Percentiles rank a stretch among this genome's conserved stretches.
These are phyloP conservation scores for Harpagoxenus sublaevis DNA, from an alignment of 2,888 invertebrate species.

Conservation along the genomic window DNA sequence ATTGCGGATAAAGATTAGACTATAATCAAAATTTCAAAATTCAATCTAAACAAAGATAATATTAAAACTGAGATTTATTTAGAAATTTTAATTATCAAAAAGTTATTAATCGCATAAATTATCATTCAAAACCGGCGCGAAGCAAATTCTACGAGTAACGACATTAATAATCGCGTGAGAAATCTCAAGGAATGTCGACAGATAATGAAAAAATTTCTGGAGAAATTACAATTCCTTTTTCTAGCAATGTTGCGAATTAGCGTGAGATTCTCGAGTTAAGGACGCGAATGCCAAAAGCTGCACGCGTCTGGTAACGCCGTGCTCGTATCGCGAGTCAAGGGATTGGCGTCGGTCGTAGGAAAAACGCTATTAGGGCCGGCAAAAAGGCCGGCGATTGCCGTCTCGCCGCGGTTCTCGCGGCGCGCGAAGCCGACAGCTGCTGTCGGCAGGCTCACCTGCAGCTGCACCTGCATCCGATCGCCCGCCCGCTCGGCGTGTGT, in stretches of 20 bases:
- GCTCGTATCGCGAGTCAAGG: not conserved
- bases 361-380: constrained; percentile 26
- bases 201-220: not conserved
- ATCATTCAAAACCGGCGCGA: not conserved
- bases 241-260: not conserved
- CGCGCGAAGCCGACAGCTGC: constrained; percentile 58
- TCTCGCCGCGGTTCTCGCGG: constrained; percentile 11
- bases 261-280: not conserved
- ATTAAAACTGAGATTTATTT: not conserved
- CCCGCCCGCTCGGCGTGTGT: constrained; percentile 33
- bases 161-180: not conserved
- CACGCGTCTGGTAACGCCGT: not conserved
- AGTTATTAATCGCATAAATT: not conserved
- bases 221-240: not conserved
- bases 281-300: not conserved
- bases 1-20: not conserved
- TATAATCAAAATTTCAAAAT: not conserved
- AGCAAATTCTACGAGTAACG: not conserved
- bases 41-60: not conserved
- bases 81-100: not conserved
- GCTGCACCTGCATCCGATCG: constrained; percentile 56
- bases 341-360: not conserved
- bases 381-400: constrained; percentile 16
- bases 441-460: constrained; percentile 66
- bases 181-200: not conserved